Base-by-base conservation (phyloP, 2,113 vertebrate genomes). In the Nesoenas mayeri region DNA sequence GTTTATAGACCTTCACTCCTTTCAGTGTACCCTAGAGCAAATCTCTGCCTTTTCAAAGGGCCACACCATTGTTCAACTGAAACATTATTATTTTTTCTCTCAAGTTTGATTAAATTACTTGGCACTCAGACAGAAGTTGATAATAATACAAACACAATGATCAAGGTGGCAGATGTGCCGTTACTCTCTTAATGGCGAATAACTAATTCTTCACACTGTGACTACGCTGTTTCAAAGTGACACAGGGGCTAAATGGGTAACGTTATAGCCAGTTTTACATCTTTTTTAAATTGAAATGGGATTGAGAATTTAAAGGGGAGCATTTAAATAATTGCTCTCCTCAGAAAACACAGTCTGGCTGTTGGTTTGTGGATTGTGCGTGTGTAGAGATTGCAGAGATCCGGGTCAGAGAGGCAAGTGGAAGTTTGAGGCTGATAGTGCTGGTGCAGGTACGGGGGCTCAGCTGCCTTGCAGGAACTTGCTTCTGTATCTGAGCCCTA, bases 161-260 rank as follows among this genome's bases (percentile, higher is more conserved):
- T 96, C 71, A 93, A 96, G 94, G 93, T 96, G 90, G 93, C 94
- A 97, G 96, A 95, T 95, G 95, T 94, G 95, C 79, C 20, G 34
- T 81, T 96, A 94, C 84, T 88, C 90, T 94, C 69, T 60, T 44
- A 80, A 42, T 88, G 79, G 69, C 82, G 94, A 88, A 80, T 50
- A 88, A 74, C 47, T 79, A 91, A 91, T 93, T 88, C 92, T 89
- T 94, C 86, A 84, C 64, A 70, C 36, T 1, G 1, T 28, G 56
- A 29, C 79, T 67, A 5, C 0, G 0, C 72, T 47, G 28, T 18
- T 89, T 61, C 64, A 18, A 85, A 95, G 34, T 11, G 36, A 28
- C 18, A 5, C 32, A 29, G 79, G 48, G 47, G 47, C 75, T 80
- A 13, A 79, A 34, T 9, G 4, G 64, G 70, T 71, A 86, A 7